Percentiles rank a stretch among this genome's conserved stretches.
Evolutionary conservation across 1,140 invertebrate species (phyloP).

Genomic region (Scylla paramamosain): DNA sequence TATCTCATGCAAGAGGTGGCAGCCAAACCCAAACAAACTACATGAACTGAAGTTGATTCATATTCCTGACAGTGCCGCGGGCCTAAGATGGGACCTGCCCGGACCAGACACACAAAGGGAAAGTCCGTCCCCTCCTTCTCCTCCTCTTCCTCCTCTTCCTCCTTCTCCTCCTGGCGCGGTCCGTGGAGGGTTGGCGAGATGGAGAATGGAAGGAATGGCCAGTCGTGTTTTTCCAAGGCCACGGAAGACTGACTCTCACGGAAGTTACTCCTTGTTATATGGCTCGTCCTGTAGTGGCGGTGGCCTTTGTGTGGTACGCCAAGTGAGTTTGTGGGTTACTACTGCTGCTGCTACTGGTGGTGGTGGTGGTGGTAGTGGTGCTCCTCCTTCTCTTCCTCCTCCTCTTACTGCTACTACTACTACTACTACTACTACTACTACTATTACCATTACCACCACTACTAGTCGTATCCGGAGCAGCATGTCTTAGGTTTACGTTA

Average conservation of each 20-base stretch:
- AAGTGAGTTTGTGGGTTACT: background rate
- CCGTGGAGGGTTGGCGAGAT: background rate
- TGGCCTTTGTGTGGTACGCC: background rate
- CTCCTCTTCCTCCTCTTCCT: too few species aligned
- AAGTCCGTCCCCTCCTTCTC: background rate
- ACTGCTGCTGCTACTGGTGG: background rate
- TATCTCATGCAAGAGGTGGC: background rate
- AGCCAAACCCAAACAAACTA: background rate
- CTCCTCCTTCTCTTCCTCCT: background rate
- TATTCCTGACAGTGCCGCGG: background rate
- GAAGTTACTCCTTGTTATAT: background rate
- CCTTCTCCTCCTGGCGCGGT: background rate
- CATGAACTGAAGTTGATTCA: background rate
- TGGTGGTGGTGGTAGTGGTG: background rate
- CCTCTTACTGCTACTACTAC: background rate
- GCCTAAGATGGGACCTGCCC: background rate
- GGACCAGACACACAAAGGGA: constrained; percentile 18
- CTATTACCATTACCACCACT: background rate
- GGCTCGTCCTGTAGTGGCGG: background rate
- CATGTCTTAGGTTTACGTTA: background rate
- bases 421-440: constrained; percentile 21
- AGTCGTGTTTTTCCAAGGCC: background rate
- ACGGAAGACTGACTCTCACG: background rate
- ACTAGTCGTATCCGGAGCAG: background rate
- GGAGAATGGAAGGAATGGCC: background rate